Evolutionary conservation across 2,888 invertebrate species (phyloP), one percentile per base, ranked within the genome.

Genomic region (Euproctis similis): DNA sequence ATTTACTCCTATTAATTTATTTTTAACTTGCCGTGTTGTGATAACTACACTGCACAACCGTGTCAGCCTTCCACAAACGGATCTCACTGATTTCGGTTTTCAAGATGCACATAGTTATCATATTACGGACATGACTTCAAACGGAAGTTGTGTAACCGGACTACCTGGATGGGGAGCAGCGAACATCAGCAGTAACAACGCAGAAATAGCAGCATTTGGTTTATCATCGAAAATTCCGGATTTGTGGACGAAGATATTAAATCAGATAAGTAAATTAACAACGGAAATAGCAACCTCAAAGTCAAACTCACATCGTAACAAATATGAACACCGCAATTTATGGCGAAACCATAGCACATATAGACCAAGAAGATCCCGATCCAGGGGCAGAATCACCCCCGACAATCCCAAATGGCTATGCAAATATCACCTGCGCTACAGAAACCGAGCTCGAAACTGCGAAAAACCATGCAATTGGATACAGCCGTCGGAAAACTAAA

Each of bases 141-240:
- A 16, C 16, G 16, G 6, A 16, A 16, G 6, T 16, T 16, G 16
- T 6, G 16, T 16, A 16, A 3, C 16, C 16, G 16, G 16, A 16
- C 16, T 16, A 16, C 16, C 16, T 16, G 37, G 37, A 31, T 37
- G 34, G 33, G 37, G 33, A 36, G 36, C 35, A 16, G 16, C 16
- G 16, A 16, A 16, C 16, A 16, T 3, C 3, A 16, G 16, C 16
- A 16, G 6, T 16, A 16, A 5, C 3, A 16, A 16, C 16, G 6
- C 16, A 16, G n/a, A n/a, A n/a, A n/a, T n/a, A n/a, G n/a, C n/a
- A n/a, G n/a, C n/a, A n/a, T n/a, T n/a, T n/a, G n/a, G n/a, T n/a
- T n/a, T n/a, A n/a, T n/a, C n/a, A n/a, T n/a, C n/a, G n/a, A n/a
- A n/a, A n/a, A n/a, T n/a, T n/a, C n/a, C n/a, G n/a, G n/a, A n/a